Conservation (phyloP, 2,888 invertebrate genomes). For the Hedychridium roseum region DNA sequence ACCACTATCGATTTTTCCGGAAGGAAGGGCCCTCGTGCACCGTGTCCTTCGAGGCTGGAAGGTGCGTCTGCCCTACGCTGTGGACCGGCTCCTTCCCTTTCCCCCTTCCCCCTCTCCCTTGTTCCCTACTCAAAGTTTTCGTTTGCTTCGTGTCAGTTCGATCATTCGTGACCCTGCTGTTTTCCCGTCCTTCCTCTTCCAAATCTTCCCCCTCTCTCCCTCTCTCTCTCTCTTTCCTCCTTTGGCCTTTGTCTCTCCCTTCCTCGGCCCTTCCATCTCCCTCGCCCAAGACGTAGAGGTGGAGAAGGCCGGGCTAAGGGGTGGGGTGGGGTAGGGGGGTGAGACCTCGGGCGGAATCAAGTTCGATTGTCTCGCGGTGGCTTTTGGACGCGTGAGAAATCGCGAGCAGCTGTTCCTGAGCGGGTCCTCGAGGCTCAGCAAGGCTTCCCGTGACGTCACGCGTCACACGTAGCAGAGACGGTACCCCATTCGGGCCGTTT, state of each 20-base stretch:
- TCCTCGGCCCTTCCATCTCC: too few species aligned
- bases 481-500: conserved; percentile 29
- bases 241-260: conserved; percentile 16
- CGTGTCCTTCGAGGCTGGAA: conserved; percentile 23
- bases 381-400: conserved; percentile 63
- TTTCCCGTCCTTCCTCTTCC: too few species aligned
- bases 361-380: conserved; percentile 60
- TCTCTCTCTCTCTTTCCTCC: conserved; percentile 23
- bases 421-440: conserved; percentile 14
- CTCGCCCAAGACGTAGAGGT: too few species aligned
- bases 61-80: conserved; percentile 36
- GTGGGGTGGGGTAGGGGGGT: too few species aligned
- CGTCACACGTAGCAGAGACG: conserved; percentile 22
- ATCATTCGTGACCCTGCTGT: too few species aligned
- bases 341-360: conserved; percentile 58
- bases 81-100: conserved; percentile 24
- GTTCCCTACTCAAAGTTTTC: too few species aligned
- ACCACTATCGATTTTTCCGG: conserved; percentile 46
- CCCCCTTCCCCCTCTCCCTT: background rate
- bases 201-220: conserved; percentile 13
- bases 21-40: conserved; percentile 19
- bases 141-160: too few species aligned
- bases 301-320: too few species aligned
- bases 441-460: conserved; percentile 25
- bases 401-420: conserved; percentile 55